phyloP scores from a whole-genome alignment of 2,888 invertebrate genomes.

The Chaetogeoica ovagalla region DNA sequence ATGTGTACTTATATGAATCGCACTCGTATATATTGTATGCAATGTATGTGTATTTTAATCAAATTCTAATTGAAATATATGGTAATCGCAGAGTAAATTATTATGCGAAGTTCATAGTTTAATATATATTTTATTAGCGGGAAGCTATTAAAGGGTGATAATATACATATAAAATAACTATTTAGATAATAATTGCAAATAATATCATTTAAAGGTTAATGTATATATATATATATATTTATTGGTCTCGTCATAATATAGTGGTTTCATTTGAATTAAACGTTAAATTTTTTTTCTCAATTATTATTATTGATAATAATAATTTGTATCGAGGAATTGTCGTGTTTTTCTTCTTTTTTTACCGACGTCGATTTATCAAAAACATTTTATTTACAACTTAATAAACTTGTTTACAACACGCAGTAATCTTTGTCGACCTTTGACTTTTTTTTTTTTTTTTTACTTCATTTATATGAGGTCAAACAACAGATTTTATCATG shows the following conservation, averaged over 20 bases:
- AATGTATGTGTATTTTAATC: too few species aligned
- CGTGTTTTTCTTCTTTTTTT: background rate
- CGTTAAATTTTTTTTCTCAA: background rate
- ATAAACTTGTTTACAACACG: constrained; percentile 1
- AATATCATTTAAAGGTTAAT: constrained; percentile 3
- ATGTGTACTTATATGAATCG: too few species aligned
- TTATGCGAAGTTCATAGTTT: background rate
- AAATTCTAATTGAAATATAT: background rate
- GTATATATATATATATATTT: background rate
- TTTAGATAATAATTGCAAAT: background rate
- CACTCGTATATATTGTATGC: too few species aligned
- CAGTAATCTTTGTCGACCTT: constrained; percentile 19
- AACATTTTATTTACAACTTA: background rate
- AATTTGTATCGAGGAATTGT: background rate
- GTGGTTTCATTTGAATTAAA: background rate
- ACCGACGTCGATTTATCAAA: background rate
- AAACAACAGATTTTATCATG: too few species aligned
- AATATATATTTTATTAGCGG: background rate
- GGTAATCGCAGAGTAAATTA: background rate
- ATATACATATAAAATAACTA: background rate
- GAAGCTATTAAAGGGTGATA: too few species aligned
- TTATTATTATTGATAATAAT: background rate
- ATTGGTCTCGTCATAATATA: too few species aligned
- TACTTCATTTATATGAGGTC: background rate
- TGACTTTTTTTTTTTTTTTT: background rate